phyloP scores from a whole-genome alignment of 2,888 invertebrate species.

The Macrophya alboannulata region DNA sequence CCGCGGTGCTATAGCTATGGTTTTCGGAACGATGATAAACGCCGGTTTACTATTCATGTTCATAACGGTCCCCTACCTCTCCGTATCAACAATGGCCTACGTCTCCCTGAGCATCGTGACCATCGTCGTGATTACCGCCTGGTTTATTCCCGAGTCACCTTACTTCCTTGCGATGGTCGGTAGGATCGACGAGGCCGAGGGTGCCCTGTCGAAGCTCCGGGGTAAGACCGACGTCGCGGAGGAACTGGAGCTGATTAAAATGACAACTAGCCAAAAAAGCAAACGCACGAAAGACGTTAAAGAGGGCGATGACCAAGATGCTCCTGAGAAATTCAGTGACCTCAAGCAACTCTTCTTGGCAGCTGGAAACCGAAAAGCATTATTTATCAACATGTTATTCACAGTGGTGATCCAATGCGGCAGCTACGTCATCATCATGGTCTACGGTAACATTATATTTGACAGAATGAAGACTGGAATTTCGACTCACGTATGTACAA shows the following conservation, averaged over 20 bases:
- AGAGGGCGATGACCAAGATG: neutral
- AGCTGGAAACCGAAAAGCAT: constrained; percentile 75
- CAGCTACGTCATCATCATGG: constrained; percentile 74
- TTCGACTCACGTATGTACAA: constrained; percentile 63
- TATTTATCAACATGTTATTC: constrained; percentile 78
- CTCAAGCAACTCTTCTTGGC: constrained; percentile 67
- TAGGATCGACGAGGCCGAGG: constrained; percentile 77
- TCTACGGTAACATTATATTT: constrained; percentile 80
- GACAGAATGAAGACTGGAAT: constrained; percentile 61
- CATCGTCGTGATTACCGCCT: constrained; percentile 73
- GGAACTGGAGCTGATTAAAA: constrained; percentile 74
- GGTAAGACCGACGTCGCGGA: constrained; percentile 81
- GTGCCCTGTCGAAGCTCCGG: constrained; percentile 78
- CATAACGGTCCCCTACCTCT: constrained; percentile 69
- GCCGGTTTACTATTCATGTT: constrained; percentile 71
- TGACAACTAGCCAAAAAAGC: constrained; percentile 30
- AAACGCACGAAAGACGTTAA: neutral
- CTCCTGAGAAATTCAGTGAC: neutral
- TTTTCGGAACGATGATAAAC: constrained; percentile 82
- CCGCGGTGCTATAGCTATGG: constrained; percentile 84
- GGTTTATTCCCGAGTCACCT: constrained; percentile 82
- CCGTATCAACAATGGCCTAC: constrained; percentile 66
- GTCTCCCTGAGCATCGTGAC: constrained; percentile 75
- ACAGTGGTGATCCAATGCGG: constrained; percentile 80
- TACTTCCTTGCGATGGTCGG: constrained; percentile 74